These are phyloP conservation scores for Perizoma flavofasciatum DNA, from an alignment of 2,888 invertebrate species.

Conservation along the genomic window DNA sequence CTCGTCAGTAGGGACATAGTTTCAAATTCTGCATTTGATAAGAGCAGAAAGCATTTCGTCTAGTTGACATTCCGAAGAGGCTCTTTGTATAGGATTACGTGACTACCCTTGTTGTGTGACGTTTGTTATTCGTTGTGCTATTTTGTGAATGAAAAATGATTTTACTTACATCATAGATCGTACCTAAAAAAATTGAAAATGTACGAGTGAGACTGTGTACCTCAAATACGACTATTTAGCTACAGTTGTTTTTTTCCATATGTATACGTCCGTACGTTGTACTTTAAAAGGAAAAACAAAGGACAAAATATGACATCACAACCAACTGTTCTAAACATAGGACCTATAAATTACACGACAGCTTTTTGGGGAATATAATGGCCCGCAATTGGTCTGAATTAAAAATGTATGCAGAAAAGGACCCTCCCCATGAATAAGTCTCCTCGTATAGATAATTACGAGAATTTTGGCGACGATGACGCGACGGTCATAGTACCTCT, in stretches of 20 bases:
- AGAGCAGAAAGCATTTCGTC: neutral
- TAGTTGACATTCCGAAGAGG: slow-evolving; percentile 5
- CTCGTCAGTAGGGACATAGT: too few species aligned
- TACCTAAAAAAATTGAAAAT: slow-evolving; percentile 4
- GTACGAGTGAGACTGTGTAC: too few species aligned
- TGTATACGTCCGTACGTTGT: too few species aligned
- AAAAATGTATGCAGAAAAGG: slow-evolving; percentile 33
- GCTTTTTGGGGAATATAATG: slow-evolving; percentile 28
- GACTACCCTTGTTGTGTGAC: slow-evolving; percentile 3
- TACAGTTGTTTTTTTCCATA: too few species aligned
- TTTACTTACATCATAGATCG: slow-evolving; percentile 2
- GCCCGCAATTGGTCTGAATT: slow-evolving; percentile 30
- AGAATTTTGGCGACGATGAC: slow-evolving; percentile 16
- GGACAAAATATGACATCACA: neutral
- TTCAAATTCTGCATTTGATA: too few species aligned
- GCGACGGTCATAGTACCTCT: slow-evolving; percentile 17
- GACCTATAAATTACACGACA: slow-evolving; percentile 31
- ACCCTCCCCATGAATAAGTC: slow-evolving; percentile 30
- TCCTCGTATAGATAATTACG: slow-evolving; percentile 29
- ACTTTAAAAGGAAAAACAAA: neutral
- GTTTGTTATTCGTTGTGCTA: slow-evolving; percentile 2
- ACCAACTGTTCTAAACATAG: slow-evolving; percentile 23
- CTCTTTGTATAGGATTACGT: slow-evolving; percentile 11
- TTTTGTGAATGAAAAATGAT: slow-evolving; percentile 7
- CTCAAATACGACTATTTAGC: too few species aligned